A percentile compares a stretch with the other conserved stretches of the same genome.
Evolutionary conservation across 2,888 invertebrate genomes (phyloP).

Genomic region (Acleris sparsana): DNA sequence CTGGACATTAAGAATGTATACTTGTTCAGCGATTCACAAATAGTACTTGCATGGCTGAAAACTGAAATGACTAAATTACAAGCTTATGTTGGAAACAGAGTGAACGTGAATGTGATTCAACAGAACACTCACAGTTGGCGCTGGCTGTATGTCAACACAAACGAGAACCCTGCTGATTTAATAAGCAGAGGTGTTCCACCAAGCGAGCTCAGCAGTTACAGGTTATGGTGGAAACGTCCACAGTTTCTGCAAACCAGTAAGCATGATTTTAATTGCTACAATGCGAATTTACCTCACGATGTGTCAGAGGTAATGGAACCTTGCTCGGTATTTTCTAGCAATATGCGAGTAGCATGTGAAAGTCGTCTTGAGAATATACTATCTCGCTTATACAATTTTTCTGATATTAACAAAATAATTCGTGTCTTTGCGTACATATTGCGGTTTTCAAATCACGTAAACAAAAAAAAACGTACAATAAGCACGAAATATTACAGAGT

Average conservation of each 20-base stretch:
- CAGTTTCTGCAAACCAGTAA: constrained; percentile 8
- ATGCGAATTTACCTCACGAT: too few species aligned
- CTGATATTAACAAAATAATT: constrained; percentile 38
- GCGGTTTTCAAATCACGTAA: constrained; percentile 33
- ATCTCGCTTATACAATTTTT: constrained; percentile 22
- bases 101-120: constrained; percentile 26
- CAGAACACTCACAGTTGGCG: constrained; percentile 24
- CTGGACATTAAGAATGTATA: too few species aligned
- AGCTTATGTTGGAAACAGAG: constrained; percentile 11
- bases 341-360: too few species aligned
- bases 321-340: too few species aligned
- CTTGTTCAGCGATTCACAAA: too few species aligned
- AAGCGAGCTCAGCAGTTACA: not conserved
- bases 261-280: too few species aligned
- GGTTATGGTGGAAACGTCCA: constrained; percentile 31
- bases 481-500: too few species aligned
- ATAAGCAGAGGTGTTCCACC: constrained; percentile 35
- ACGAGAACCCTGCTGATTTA: constrained; percentile 36
- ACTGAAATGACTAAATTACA: too few species aligned
- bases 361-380: too few species aligned
- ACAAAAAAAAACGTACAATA: too few species aligned
- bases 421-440: constrained; percentile 36
- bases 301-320: too few species aligned
- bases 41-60: too few species aligned
- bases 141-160: constrained; percentile 33